phyloP scores from a whole-genome alignment of 2,797 vertebrate genomes.

The Pteropus rufus region DNA sequence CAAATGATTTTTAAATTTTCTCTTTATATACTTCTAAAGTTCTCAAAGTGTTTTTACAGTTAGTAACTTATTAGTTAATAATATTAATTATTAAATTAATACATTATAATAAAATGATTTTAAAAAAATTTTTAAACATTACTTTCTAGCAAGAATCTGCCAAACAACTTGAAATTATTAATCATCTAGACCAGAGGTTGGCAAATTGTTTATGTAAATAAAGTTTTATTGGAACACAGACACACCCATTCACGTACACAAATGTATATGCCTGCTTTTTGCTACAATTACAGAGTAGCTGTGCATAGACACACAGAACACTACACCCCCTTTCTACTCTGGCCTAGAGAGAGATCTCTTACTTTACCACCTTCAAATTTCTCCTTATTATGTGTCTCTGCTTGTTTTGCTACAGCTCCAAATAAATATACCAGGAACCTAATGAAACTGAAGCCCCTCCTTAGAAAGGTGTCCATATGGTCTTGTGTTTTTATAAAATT shows the following conservation, averaged over 20 bases:
- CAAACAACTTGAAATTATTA: neutral
- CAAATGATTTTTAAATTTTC: neutral
- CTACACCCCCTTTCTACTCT: neutral
- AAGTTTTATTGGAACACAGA: neutral
- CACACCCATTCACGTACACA: neutral
- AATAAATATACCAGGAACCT: neutral
- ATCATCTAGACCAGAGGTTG: neutral
- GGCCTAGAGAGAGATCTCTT: neutral
- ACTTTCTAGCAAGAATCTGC: neutral
- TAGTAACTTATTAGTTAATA: neutral
- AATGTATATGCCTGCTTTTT: neutral
- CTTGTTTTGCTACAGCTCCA: neutral
- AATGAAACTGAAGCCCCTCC: neutral
- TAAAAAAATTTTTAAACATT: neutral
- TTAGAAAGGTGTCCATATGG: neutral
- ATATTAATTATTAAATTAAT: neutral
- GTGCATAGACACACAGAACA: rapidly evolving
- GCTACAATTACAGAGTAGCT: neutral
- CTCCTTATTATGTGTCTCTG: neutral
- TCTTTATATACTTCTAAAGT: neutral
- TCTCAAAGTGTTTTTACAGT: neutral
- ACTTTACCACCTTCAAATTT: neutral
- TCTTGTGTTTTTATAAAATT: neutral
- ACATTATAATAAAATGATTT: neutral
- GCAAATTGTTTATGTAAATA: neutral